Evolutionary conservation across 2,797 vertebrate species (phyloP).

Genomic region (Halcyon chelicuti): DNA sequence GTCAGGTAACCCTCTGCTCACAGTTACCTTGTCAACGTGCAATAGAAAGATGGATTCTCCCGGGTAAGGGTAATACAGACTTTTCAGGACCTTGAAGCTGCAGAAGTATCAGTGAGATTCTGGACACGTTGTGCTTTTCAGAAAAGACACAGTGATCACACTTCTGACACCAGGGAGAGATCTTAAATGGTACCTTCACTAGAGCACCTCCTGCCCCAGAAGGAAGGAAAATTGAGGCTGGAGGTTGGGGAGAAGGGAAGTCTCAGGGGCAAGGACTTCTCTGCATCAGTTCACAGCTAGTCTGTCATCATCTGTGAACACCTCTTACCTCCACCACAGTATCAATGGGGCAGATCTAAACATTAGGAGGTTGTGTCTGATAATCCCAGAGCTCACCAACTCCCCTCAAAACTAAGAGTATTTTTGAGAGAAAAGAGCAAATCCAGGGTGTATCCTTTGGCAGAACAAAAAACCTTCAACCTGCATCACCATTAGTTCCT

Average conservation of each 20-base stretch:
- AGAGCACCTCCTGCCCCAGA: background rate
- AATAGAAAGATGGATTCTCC: background rate
- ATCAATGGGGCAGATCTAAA: background rate
- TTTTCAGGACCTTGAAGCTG: background rate
- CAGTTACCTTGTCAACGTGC: background rate
- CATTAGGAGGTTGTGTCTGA: background rate
- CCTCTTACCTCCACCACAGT: background rate
- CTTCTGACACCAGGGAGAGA: background rate
- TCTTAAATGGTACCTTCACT: background rate
- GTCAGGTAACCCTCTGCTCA: background rate
- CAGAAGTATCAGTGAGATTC: background rate
- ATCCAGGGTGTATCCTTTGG: background rate
- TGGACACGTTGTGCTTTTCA: background rate
- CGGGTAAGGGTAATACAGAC: background rate
- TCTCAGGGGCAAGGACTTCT: background rate
- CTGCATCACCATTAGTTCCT: background rate
- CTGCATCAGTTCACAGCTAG: background rate
- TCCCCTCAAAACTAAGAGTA: background rate
- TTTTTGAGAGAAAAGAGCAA: background rate
- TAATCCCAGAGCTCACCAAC: background rate
- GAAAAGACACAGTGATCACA: background rate
- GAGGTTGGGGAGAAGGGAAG: background rate
- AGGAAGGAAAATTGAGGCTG: background rate
- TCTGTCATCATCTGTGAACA: background rate
- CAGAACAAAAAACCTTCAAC: background rate